These are phyloP conservation scores for Puntigrus tetrazona DNA, from an alignment of 2,113 vertebrate genomes.

Conservation along the genomic window DNA sequence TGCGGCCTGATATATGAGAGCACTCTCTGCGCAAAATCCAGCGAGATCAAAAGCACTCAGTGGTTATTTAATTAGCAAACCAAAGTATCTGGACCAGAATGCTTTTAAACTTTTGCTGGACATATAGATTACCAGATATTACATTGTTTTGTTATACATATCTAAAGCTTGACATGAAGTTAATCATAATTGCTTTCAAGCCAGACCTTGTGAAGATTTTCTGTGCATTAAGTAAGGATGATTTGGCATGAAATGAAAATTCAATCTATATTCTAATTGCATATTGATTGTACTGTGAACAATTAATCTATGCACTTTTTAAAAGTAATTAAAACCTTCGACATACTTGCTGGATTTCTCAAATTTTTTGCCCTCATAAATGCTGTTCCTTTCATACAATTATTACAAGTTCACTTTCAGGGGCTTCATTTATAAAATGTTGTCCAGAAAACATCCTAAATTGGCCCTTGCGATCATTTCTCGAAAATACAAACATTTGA, in stretches of 20 bases:
- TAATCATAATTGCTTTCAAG: not conserved
- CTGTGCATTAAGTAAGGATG: not conserved
- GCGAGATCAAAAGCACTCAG: not conserved
- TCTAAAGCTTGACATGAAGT: not conserved
- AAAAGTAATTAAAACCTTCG: no score
- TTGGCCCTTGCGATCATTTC: no score
- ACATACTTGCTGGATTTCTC: not conserved
- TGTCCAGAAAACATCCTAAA: no score
- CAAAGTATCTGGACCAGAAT: not conserved
- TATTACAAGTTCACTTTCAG: no score
- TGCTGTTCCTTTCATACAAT: no score
- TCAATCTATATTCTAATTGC: not conserved
- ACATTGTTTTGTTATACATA: not conserved
- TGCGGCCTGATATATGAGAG: not conserved
- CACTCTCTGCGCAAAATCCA: not conserved
- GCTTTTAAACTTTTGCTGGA: not conserved
- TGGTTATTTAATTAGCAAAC: not conserved
- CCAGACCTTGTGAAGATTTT: not conserved
- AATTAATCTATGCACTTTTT: not conserved
- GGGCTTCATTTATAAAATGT: no score
- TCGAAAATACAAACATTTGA: no score
- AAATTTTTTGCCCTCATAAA: not conserved
- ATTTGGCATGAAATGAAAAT: not conserved
- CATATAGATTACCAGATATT: not conserved
- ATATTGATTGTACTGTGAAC: not conserved